phyloP scores from a whole-genome alignment of 2,113 vertebrate genomes.

The Morone chrysops region DNA sequence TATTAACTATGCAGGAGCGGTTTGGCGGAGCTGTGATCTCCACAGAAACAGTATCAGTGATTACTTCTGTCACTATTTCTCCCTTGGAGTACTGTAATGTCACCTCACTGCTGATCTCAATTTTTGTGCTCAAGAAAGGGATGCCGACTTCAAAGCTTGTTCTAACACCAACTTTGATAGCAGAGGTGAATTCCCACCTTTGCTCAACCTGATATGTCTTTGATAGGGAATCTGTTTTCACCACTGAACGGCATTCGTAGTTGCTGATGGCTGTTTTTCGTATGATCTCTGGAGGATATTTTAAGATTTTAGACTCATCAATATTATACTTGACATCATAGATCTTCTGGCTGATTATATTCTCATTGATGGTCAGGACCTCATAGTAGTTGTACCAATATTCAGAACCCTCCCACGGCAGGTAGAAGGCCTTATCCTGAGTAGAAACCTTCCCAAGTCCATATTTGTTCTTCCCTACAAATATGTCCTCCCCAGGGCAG shows the following conservation, averaged over 20 bases:
- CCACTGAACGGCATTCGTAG: neutral
- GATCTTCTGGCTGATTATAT: slow-evolving; percentile 17
- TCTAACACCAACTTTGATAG: neutral
- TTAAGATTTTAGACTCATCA: neutral
- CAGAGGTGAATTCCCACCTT: neutral
- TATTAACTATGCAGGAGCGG: neutral
- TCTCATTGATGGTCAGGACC: slow-evolving; percentile 12
- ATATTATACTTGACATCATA: neutral
- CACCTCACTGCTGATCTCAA: neutral
- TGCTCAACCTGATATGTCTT: neutral
- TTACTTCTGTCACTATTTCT: neutral
- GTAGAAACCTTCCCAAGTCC: slow-evolving; percentile 28
- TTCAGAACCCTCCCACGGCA: neutral
- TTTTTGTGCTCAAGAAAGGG: accelerated
- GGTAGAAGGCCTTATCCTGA: neutral
- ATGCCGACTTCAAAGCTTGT: neutral
- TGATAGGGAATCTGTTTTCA: neutral
- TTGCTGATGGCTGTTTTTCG: neutral
- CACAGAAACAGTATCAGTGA: neutral
- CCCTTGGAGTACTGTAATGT: accelerated
- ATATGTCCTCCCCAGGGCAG: neutral
- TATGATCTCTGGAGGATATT: neutral
- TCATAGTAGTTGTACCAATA: neutral
- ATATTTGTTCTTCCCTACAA: slow-evolving; percentile 10
- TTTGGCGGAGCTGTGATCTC: slow-evolving; percentile 1